Conservation (phyloP, 2,113 vertebrate species). For the Oreochromis spilurus region DNA sequence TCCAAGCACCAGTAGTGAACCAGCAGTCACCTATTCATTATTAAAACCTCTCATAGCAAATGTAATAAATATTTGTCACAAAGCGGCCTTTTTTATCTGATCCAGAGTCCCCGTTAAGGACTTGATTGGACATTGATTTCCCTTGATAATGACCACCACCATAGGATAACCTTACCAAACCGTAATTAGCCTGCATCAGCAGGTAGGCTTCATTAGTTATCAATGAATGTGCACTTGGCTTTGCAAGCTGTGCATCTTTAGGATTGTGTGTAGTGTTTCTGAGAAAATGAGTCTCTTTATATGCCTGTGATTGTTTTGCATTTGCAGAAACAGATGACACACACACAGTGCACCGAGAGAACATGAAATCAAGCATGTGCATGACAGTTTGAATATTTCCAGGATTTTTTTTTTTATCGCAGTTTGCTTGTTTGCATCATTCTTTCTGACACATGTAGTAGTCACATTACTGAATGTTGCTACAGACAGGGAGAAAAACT, state of each 20-base stretch:
- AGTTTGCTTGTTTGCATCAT: neutral
- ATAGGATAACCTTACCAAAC: neutral
- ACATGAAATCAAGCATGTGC: neutral
- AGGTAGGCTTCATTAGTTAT: neutral
- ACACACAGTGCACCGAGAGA: neutral
- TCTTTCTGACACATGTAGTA: neutral
- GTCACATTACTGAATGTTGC: neutral
- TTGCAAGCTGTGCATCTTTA: neutral
- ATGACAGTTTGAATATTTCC: neutral
- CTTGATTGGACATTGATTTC: conserved; percentile 68
- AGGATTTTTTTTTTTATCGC: neutral
- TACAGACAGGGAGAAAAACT: neutral
- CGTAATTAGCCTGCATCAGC: conserved; percentile 6
- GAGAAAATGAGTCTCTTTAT: neutral
- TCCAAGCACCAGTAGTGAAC: neutral
- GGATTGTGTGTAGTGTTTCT: neutral
- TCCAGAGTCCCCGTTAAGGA: neutral
- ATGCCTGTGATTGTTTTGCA: neutral
- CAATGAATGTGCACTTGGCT: neutral
- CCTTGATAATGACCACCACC: conserved; percentile 35
- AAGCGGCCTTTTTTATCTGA: neutral
- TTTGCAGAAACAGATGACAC: neutral
- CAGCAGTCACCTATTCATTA: neutral
- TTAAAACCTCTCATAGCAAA: neutral
- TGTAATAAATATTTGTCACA: conserved; percentile 3